Evolutionary conservation across 2,888 invertebrate genomes (phyloP).

Genomic region (Cosmorhoe ocellata): DNA sequence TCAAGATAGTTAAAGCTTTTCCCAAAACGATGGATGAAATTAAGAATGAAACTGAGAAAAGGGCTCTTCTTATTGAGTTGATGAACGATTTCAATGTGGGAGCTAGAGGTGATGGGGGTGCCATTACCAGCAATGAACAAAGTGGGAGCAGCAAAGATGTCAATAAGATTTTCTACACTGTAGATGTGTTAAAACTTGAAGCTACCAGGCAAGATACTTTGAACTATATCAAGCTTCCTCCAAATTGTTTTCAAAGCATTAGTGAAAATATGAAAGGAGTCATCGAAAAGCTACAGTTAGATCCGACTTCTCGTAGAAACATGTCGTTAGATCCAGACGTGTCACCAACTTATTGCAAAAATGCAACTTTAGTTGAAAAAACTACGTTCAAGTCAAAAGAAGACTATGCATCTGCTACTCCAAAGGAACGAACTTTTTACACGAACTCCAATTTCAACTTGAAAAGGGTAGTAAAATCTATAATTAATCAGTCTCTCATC

Average conservation of each 20-base stretch:
- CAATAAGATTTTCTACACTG: constrained; percentile 41
- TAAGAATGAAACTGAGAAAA: constrained; percentile 92
- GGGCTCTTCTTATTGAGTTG: constrained; percentile 87
- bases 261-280: constrained; percentile 51
- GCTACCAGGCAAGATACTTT: constrained; percentile 64
- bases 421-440: constrained; percentile 61
- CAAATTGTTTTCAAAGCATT: constrained; percentile 53
- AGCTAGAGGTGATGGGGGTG: constrained; percentile 52
- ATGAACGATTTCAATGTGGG: constrained; percentile 64
- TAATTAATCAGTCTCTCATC: constrained; percentile 56
- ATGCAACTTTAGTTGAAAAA: constrained; percentile 51
- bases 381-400: too few relatives aligned
- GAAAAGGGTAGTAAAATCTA: constrained; percentile 53
- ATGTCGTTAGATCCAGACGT: constrained; percentile 56
- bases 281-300: constrained; percentile 61
- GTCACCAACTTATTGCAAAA: constrained; percentile 62
- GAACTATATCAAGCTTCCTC: constrained; percentile 67
- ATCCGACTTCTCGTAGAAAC: constrained; percentile 50
- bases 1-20: constrained; percentile 88
- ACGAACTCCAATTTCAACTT: too few relatives aligned
- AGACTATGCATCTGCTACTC: constrained; percentile 46
- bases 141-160: not conserved
- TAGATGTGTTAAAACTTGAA: constrained; percentile 69
- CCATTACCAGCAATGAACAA: not conserved
- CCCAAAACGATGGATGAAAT: constrained; percentile 98